phyloP scores from a whole-genome alignment of 2,797 vertebrate species.

The Scolopax bukidnonensis region DNA sequence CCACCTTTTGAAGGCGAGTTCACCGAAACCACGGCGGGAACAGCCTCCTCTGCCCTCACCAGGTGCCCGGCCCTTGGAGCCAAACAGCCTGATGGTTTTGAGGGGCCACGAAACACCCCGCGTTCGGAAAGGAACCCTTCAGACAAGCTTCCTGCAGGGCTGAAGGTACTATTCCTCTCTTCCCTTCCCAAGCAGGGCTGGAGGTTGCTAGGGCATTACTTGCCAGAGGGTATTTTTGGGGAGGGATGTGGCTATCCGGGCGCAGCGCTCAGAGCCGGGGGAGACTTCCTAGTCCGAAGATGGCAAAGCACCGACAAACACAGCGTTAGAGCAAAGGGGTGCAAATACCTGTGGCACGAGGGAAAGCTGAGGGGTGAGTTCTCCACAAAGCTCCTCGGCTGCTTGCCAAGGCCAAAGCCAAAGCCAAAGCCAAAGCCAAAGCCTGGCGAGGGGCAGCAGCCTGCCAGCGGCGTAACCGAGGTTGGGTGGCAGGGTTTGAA shows the following conservation, averaged over 20 bases:
- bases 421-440: background rate
- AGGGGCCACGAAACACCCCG: background rate
- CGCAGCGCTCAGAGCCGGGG: fast-evolving
- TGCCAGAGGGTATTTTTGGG: background rate
- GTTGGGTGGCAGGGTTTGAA: fast-evolving
- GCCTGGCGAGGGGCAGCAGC: background rate
- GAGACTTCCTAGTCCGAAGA: no score
- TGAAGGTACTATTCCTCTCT: background rate
- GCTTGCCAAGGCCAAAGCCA: background rate
- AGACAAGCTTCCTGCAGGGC: background rate
- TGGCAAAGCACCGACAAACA: background rate
- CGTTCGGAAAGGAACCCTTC: background rate
- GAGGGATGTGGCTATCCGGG: fast-evolving
- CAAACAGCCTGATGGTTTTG: background rate
- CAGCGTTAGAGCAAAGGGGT: background rate
- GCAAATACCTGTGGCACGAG: background rate
- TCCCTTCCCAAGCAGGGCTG: background rate
- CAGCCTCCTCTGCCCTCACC: background rate
- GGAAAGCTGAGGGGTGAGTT: background rate
- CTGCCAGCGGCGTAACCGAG: background rate
- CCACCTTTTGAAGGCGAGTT: conserved; percentile 18
- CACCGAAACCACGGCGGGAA: background rate
- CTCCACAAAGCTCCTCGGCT: background rate
- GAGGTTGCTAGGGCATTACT: background rate
- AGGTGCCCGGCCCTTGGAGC: background rate